A percentile compares a stretch with the other conserved stretches of the same genome.
These are phyloP conservation scores for Cyprinella venusta DNA, from an alignment of 2,797 vertebrate genomes.

Conservation along the genomic window DNA sequence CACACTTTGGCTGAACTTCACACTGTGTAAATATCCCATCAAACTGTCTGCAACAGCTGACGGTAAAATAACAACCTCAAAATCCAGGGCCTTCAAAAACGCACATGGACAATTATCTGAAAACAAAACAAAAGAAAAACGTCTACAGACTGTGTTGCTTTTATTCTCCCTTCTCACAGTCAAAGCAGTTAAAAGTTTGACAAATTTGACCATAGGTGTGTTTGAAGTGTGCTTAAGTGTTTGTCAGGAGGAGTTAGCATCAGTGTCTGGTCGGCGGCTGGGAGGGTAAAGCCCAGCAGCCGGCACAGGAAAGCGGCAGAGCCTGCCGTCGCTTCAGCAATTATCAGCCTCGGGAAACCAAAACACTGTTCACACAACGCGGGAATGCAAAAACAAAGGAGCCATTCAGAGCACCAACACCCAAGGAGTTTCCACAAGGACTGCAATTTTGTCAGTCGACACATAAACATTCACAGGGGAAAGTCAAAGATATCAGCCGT, in stretches of 20 bases:
- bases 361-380: conserved; percentile 75
- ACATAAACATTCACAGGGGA: conserved; percentile 66
- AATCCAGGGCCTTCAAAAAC: conserved; percentile 64
- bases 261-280: conserved; percentile 57
- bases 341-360: conserved; percentile 75
- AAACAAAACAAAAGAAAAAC: conserved; percentile 69
- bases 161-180: conserved; percentile 62
- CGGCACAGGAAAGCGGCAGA: conserved; percentile 57
- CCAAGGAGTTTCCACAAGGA: conserved; percentile 74
- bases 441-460: conserved; percentile 73
- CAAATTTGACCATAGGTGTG: conserved; percentile 70
- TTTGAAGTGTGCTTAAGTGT: conserved; percentile 72
- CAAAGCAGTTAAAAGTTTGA: conserved; percentile 66
- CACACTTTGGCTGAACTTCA: conserved; percentile 72
- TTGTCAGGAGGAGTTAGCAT: conserved; percentile 75
- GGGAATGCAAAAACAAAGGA: conserved; percentile 78
- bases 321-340: conserved; percentile 69
- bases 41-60: conserved; percentile 65
- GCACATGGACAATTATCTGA: conserved; percentile 71
- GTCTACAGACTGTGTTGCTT: conserved; percentile 61
- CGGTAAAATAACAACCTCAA: conserved; percentile 73
- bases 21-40: conserved; percentile 75
- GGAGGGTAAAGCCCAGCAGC: conserved; percentile 62
- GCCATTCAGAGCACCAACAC: conserved; percentile 73
- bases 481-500: conserved; percentile 74